phyloP scores from a whole-genome alignment of 2,113 vertebrate species.

The Notarius lentiginosus region DNA sequence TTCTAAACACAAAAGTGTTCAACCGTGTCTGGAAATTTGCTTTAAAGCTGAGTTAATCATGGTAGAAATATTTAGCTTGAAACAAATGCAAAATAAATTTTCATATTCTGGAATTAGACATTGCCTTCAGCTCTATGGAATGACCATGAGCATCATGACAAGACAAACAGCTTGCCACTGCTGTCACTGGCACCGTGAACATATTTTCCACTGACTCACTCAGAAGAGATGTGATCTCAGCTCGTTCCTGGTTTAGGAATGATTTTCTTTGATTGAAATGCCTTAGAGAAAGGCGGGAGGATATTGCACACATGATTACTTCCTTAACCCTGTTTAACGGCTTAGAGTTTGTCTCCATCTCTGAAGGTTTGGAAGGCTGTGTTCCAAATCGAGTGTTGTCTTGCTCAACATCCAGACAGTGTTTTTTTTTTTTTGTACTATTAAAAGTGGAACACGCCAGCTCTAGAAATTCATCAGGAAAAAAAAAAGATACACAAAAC shows the following conservation, averaged over 20 bases:
- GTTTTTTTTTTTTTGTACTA: background rate
- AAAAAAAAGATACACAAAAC: background rate
- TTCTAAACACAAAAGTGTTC: background rate
- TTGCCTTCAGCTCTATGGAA: background rate
- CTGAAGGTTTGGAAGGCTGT: background rate
- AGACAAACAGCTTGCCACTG: background rate
- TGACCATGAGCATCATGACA: constrained; percentile 1
- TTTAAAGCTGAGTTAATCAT: background rate
- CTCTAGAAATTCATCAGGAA: background rate
- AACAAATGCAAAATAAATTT: background rate
- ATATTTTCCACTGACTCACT: constrained; percentile 21
- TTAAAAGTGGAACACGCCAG: background rate
- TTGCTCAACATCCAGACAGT: background rate
- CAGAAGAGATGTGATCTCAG: background rate
- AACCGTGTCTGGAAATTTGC: background rate
- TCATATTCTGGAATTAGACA: background rate
- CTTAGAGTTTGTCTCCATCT: background rate
- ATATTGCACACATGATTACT: background rate
- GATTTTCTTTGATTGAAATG: background rate
- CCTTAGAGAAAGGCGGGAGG: background rate
- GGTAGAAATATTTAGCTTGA: background rate
- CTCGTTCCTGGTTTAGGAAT: background rate
- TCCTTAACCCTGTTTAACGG: background rate
- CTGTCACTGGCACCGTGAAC: background rate
- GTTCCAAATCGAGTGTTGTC: background rate